A percentile compares a stretch with the other conserved stretches of the same genome.
These are phyloP conservation scores for Scylla paramamosain DNA, from an alignment of 1,140 invertebrate species.

Conservation along the genomic window DNA sequence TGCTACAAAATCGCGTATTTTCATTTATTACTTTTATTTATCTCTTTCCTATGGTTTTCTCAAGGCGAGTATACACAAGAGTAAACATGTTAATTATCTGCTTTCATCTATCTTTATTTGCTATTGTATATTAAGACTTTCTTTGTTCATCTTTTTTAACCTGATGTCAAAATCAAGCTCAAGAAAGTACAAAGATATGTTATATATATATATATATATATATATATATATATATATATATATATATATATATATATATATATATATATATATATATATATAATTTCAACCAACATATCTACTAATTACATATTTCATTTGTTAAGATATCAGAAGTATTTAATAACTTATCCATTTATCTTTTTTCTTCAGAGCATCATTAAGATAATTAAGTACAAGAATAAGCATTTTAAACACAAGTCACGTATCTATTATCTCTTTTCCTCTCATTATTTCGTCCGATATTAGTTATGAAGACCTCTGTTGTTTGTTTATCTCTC, in stretches of 20 bases:
- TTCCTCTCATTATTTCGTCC: too few relatives aligned
- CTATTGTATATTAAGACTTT: neutral
- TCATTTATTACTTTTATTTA: neutral
- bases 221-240: conserved; percentile 31
- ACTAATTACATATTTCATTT: too few relatives aligned
- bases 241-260: conserved; percentile 42
- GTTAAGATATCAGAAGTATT: too few relatives aligned
- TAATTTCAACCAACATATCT: too few relatives aligned
- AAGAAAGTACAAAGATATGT: neutral
- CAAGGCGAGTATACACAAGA: neutral
- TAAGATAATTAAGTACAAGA: too few relatives aligned
- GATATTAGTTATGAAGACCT: too few relatives aligned
- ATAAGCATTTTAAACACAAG: too few relatives aligned
- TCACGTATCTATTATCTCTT: too few relatives aligned
- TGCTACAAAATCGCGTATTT: neutral
- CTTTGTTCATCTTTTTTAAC: neutral
- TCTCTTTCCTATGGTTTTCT: neutral
- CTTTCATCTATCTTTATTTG: neutral
- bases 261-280: conserved; percentile 13
- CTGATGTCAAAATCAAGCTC: neutral
- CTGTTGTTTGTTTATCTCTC: too few relatives aligned
- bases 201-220: neutral
- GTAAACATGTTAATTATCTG: neutral
- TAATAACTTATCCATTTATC: too few relatives aligned
- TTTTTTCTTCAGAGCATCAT: too few relatives aligned